Conservation (phyloP, 2,888 invertebrate genomes). For the Lycophotia porphyrea region DNA sequence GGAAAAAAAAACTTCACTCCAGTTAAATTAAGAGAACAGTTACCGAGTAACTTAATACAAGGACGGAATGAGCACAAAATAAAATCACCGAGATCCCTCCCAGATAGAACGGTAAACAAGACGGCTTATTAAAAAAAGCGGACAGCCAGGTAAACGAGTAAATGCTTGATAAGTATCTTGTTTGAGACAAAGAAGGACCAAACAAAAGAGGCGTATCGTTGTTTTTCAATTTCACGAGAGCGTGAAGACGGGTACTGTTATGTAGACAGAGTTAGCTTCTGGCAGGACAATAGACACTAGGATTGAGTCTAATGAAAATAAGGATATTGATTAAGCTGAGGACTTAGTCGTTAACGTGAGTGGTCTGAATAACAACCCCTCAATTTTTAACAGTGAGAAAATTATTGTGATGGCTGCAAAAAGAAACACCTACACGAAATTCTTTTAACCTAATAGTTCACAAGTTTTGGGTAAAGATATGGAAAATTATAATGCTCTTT, state of each 20-base stretch:
- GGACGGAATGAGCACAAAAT: constrained; percentile 62
- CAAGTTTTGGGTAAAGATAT: background rate
- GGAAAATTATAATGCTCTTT: background rate
- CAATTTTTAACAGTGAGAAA: background rate
- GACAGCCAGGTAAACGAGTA: constrained; percentile 85
- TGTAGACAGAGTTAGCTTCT: constrained; percentile 43
- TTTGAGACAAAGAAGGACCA: constrained; percentile 84
- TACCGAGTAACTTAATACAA: constrained; percentile 68
- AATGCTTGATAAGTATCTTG: constrained; percentile 87
- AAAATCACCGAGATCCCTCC: constrained; percentile 63
- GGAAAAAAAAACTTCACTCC: constrained; percentile 17
- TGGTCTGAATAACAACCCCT: background rate
- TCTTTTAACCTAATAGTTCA: no score
- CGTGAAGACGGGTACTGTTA: constrained; percentile 58
- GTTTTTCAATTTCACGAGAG: constrained; percentile 79
- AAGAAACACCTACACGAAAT: background rate
- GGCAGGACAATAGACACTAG: constrained; percentile 43
- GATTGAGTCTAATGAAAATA: constrained; percentile 39
- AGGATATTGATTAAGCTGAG: constrained; percentile 42
- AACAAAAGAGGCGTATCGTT: constrained; percentile 84
- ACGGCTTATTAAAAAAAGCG: constrained; percentile 79
- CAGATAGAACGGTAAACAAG: constrained; percentile 69
- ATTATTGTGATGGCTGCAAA: background rate
- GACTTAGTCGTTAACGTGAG: background rate
- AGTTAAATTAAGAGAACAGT: constrained; percentile 59